Percentiles rank a stretch among this genome's conserved stretches.
Conservation (phyloP, 2,888 invertebrate genomes). For the Amiota communis region DNA sequence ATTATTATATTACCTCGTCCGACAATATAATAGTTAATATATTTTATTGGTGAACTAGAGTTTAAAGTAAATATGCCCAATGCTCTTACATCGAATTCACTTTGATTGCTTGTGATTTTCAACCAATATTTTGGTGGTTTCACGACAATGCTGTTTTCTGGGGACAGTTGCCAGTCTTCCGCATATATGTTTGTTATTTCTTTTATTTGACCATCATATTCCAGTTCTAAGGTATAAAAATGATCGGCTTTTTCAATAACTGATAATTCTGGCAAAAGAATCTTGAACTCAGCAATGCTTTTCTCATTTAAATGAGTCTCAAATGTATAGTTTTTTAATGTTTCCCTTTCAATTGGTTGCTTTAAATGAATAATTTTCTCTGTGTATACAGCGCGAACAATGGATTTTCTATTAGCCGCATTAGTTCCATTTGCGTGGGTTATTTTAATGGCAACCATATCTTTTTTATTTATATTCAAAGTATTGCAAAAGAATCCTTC, state of each 20-base stretch:
- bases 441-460: slow-evolving; percentile 84
- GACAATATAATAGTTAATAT: too few relatives aligned
- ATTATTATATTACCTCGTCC: too few relatives aligned
- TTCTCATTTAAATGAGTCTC: slow-evolving; percentile 76
- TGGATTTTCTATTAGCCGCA: slow-evolving; percentile 78
- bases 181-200: too few relatives aligned
- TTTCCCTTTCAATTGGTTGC: slow-evolving; percentile 68
- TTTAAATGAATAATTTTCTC: slow-evolving; percentile 41
- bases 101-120: too few relatives aligned
- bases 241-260: slow-evolving; percentile 57
- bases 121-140: too few relatives aligned
- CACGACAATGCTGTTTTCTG: too few relatives aligned
- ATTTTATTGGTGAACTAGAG: too few relatives aligned
- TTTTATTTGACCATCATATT: slow-evolving; percentile 54
- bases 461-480: slow-evolving; percentile 92
- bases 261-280: slow-evolving; percentile 76
- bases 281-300: slow-evolving; percentile 79
- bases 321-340: slow-evolving; percentile 59
- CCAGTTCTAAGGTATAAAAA: slow-evolving; percentile 51
- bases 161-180: too few relatives aligned
- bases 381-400: slow-evolving; percentile 73
- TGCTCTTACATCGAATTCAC: too few relatives aligned
- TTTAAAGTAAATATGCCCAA: too few relatives aligned
- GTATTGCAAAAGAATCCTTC: slow-evolving; percentile 79
- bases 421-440: slow-evolving; percentile 80